phyloP scores from a whole-genome alignment of 2,113 vertebrate species.

The Seriola rivoliana region DNA sequence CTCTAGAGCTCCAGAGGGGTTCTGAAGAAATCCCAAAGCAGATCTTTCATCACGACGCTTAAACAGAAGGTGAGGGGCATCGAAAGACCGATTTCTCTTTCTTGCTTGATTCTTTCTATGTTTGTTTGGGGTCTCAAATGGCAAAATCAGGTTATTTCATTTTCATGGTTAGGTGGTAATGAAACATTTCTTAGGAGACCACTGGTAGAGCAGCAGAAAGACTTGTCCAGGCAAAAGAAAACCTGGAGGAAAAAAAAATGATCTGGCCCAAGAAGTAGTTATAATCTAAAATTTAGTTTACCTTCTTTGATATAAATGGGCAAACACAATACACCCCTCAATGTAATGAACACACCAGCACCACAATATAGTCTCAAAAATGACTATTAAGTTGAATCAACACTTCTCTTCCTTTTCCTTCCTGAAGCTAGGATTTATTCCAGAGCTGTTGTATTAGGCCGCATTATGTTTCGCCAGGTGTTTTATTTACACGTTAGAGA shows the following conservation, averaged over 20 bases:
- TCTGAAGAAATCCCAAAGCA: constrained; percentile 92
- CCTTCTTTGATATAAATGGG: background rate
- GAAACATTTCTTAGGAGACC: background rate
- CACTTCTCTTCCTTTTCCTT: too few relatives aligned
- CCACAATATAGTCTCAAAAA: too few relatives aligned
- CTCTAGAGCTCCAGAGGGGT: constrained; percentile 91
- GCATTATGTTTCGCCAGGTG: background rate
- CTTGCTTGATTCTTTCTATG: constrained; percentile 3
- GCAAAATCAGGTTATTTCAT: constrained; percentile 9
- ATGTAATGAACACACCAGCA: background rate
- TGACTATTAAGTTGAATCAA: too few relatives aligned
- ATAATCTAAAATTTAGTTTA: too few relatives aligned
- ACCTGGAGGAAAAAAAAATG: background rate
- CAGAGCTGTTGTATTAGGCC: background rate
- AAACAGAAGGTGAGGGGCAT: constrained; percentile 91
- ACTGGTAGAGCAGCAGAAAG: background rate
- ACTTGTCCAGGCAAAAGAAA: background rate
- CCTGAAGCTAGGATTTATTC: background rate
- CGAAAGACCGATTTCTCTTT: background rate
- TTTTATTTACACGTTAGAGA: background rate
- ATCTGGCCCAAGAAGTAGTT: too few relatives aligned
- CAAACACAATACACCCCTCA: background rate
- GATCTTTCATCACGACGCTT: constrained; percentile 92
- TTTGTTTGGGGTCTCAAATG: constrained; percentile 18
- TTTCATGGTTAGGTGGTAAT: background rate